These are phyloP conservation scores for Iphiclides podalirius DNA, from an alignment of 2,888 invertebrate species.

Conservation along the genomic window DNA sequence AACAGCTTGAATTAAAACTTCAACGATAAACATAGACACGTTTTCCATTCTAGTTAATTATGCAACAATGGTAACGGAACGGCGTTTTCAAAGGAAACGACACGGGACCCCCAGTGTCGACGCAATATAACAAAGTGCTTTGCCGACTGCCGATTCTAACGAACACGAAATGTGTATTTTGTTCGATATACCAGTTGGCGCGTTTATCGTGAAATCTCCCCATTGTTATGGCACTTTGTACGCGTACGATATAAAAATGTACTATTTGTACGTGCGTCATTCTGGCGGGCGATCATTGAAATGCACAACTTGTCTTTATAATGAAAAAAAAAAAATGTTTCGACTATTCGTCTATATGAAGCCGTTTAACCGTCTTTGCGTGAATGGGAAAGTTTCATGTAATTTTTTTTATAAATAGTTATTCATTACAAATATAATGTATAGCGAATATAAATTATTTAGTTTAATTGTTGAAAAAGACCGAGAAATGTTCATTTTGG, in stretches of 20 bases:
- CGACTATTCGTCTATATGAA: conserved; percentile 18
- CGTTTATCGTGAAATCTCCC: conserved; percentile 44
- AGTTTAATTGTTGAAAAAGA: too few species aligned
- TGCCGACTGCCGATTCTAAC: conserved; percentile 16
- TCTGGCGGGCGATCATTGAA: conserved; percentile 23
- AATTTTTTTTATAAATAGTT: not conserved
- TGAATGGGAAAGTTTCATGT: not conserved
- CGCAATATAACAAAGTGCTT: conserved; percentile 18
- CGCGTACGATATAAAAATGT: conserved; percentile 38
- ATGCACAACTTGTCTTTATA: conserved; percentile 19
- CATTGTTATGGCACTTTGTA: conserved; percentile 46
- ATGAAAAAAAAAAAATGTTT: conserved; percentile 8
- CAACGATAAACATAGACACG: too few species aligned
- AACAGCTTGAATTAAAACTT: too few species aligned
- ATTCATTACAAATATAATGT: too few species aligned
- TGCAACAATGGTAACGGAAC: conserved; percentile 12
- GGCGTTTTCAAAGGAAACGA: conserved; percentile 3
- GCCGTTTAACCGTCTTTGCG: conserved; percentile 16
- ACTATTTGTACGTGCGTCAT: conserved; percentile 42
- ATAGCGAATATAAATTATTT: too few species aligned
- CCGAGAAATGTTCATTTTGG: too few species aligned
- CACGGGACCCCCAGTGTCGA: conserved; percentile 9
- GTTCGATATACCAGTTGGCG: conserved; percentile 32
- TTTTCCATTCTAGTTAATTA: too few species aligned
- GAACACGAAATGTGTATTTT: conserved; percentile 15